Evolutionary conservation across 2,113 vertebrate species (phyloP).

Genomic region (Terrapene triunguis): DNA sequence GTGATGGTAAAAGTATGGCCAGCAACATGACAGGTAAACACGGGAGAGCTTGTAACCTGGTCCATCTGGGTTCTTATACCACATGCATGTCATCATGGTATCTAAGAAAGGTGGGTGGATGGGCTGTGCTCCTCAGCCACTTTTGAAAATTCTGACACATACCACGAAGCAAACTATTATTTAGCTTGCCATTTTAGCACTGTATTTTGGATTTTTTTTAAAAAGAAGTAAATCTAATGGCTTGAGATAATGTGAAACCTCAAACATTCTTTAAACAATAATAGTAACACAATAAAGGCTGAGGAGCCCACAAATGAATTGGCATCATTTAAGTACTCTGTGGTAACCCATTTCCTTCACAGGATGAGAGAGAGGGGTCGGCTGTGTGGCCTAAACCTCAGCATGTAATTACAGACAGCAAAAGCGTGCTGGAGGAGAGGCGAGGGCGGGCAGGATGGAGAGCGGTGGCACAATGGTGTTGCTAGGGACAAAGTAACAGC

Average conservation of each 20-base stretch:
- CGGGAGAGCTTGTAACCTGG: slow-evolving; percentile 20
- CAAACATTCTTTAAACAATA: background rate
- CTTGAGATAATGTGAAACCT: background rate
- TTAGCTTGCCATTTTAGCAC: background rate
- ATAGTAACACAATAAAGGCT: background rate
- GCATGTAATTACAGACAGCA: accelerated
- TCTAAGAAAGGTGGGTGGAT: no score
- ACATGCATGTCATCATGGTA: background rate
- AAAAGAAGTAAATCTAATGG: background rate
- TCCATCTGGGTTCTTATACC: background rate
- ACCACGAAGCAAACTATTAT: no score
- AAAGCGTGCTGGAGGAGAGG: background rate
- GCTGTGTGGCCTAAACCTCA: background rate
- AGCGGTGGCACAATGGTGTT: background rate
- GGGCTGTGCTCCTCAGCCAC: no score
- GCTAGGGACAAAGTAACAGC: background rate
- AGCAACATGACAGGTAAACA: slow-evolving; percentile 23
- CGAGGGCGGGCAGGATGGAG: background rate
- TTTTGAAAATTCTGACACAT: no score
- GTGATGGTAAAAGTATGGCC: background rate
- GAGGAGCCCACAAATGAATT: background rate
- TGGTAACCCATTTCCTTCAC: background rate
- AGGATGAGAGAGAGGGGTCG: background rate
- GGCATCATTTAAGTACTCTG: background rate
- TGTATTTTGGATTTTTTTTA: background rate